These are phyloP conservation scores for Aegypius monachus DNA, from an alignment of 2,113 vertebrate genomes.

Conservation along the genomic window DNA sequence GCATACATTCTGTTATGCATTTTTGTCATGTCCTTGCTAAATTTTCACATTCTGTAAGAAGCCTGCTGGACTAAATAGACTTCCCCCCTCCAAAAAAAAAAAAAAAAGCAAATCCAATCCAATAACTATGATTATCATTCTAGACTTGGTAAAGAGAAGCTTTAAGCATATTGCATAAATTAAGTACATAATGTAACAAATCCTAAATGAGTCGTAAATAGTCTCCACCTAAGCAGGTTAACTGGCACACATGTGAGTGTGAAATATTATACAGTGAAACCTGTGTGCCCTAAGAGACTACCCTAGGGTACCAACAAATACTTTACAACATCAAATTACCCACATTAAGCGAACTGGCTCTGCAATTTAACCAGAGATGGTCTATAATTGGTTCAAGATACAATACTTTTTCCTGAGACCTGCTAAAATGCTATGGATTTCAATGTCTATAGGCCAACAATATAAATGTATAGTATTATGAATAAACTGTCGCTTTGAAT, in stretches of 20 bases:
- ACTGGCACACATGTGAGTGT: not conserved
- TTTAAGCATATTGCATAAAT: not conserved
- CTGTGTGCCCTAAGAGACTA: conserved; percentile 1
- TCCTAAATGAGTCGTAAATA: not conserved
- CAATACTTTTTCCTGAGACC: conserved; percentile 7
- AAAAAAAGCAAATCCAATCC: not conserved
- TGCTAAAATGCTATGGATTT: not conserved
- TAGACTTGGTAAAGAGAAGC: not conserved
- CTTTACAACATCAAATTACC: conserved; percentile 50
- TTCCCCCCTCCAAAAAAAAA: not conserved
- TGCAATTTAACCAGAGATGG: conserved; percentile 28
- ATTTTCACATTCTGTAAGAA: not conserved
- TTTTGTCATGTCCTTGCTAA: not conserved
- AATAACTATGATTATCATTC: not conserved
- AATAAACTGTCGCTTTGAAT: not conserved
- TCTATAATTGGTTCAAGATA: conserved; percentile 32
- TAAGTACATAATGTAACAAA: conserved; percentile 1
- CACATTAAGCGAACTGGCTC: conserved; percentile 6
- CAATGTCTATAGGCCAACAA: not conserved
- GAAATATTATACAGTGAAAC: conserved; percentile 50
- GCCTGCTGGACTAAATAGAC: not conserved
- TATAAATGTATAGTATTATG: not conserved
- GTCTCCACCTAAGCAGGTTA: conserved; percentile 9
- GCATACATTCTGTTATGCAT: not conserved
- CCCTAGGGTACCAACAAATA: conserved; percentile 20